phyloP scores from a whole-genome alignment of 2,888 invertebrate genomes.

The Agrochola circellaris region DNA sequence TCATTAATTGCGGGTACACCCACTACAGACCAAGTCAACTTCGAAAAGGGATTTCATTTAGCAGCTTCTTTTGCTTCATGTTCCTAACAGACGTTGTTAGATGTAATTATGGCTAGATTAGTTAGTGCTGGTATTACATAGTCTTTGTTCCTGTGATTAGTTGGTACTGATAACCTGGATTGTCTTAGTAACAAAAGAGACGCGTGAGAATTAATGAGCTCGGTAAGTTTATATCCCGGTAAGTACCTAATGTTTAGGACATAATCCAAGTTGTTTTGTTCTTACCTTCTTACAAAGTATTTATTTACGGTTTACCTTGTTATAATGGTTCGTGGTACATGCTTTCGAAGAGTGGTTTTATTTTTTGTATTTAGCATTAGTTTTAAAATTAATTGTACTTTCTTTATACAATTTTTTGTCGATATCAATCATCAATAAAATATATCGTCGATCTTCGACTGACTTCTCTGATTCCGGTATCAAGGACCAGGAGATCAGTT shows the following conservation, averaged over 20 bases:
- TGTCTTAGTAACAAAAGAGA: slow-evolving; percentile 9
- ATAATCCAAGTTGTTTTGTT: not conserved
- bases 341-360: not conserved
- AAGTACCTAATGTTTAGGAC: not conserved
- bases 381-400: not conserved
- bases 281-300: too few species aligned
- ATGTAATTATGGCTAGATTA: slow-evolving; percentile 13
- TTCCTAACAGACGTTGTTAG: slow-evolving; percentile 4
- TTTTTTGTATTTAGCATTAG: not conserved
- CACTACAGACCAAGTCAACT: slow-evolving; percentile 20
- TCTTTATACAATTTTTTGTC: not conserved
- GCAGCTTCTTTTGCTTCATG: slow-evolving; percentile 5
- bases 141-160: slow-evolving; percentile 24
- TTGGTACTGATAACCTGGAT: slow-evolving; percentile 6
- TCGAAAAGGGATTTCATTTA: slow-evolving; percentile 5
- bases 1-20: slow-evolving; percentile 43
- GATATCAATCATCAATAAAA: not conserved
- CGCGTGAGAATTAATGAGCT: slow-evolving; percentile 19
- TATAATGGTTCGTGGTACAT: not conserved
- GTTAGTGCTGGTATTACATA: not conserved
- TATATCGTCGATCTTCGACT: not conserved
- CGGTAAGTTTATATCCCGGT: not conserved
- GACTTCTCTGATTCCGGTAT: not conserved
- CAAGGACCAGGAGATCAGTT: not conserved
- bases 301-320: not conserved